These are phyloP conservation scores for Phortica variegata DNA, from an alignment of 1,140 invertebrate species.

Conservation along the genomic window DNA sequence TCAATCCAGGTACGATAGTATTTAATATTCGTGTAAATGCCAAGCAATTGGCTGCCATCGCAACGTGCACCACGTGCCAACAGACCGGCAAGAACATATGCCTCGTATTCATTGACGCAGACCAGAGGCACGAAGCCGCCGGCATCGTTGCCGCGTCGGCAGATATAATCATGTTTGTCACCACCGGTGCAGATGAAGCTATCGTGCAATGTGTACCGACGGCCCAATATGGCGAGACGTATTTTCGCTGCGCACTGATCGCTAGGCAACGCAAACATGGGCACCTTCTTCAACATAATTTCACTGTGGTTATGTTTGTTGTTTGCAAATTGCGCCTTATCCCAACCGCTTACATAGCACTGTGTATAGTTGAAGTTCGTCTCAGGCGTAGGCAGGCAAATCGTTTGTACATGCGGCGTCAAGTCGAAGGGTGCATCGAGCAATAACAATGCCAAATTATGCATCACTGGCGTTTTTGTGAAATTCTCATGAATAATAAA, in stretches of 20 bases:
- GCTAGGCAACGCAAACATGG: slow-evolving; percentile 24
- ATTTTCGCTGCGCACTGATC: slow-evolving; percentile 34
- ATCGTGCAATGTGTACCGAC: slow-evolving; percentile 26
- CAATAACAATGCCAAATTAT: slow-evolving; percentile 31
- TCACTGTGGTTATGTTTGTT: not conserved
- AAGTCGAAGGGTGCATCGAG: slow-evolving; percentile 17
- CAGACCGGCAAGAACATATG: slow-evolving; percentile 27
- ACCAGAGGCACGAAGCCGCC: slow-evolving; percentile 25
- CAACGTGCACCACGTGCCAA: slow-evolving; percentile 25
- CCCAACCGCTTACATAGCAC: slow-evolving; percentile 36
- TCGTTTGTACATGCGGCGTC: slow-evolving; percentile 20
- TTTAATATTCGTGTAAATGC: slow-evolving; percentile 30
- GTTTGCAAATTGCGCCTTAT: slow-evolving; percentile 13
- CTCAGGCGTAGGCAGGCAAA: slow-evolving; percentile 28
- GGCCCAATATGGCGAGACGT: slow-evolving; percentile 23
- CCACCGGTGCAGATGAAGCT: slow-evolving; percentile 30
- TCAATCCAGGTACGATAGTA: slow-evolving; percentile 34
- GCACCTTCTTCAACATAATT: slow-evolving; percentile 25
- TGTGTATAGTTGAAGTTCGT: slow-evolving; percentile 30
- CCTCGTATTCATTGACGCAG: slow-evolving; percentile 16
- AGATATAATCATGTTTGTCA: slow-evolving; percentile 31
- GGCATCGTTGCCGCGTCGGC: slow-evolving; percentile 20
- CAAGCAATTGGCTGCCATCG: slow-evolving; percentile 28
- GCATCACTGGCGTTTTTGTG: slow-evolving; percentile 18
- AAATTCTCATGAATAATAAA: slow-evolving; percentile 29